Evolutionary conservation across 1,140 invertebrate species (phyloP), one percentile per base, ranked within the genome.

Genomic region (Aphaenogaster rudis): DNA sequence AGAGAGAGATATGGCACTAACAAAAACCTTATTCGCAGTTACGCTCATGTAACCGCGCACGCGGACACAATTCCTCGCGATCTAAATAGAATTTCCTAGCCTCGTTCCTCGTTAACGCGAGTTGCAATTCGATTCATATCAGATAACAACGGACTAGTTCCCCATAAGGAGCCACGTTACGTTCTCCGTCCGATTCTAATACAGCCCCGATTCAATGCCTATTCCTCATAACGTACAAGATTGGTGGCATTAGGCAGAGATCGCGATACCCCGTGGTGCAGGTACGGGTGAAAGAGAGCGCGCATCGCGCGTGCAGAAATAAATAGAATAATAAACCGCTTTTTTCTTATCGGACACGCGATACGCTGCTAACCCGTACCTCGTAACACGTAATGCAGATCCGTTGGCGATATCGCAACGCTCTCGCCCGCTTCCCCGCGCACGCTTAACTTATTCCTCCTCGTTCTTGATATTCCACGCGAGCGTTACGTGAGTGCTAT

Each of bases 291-390:
- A 21, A 69, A 28, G 42, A 48, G 54, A 39, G 59, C 39, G 86
- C 21, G 33, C 66, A 69, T 69, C 66, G 66, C 72, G 48, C 64
- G 67, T 15, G 54, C n/a, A 28, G 21, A 48, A 85, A 76, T 50
- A 48, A 67, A 77, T 52, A 76, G 81, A 90, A 90, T 91, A 90
- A 91, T 91, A 91, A 90, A 90, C 52, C 79, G 66, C 52, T 88
- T 79, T 90, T 90, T 82, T 82, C 48, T 21, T 88, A 72, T 88
- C 78, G 72, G 74, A 84, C 90, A 86, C 84, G 82, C 89, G 90
- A 91, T 91, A 90, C 87, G 57, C 85, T 67, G n/a, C 39, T n/a
- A n/a, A 50, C 48, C 48, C 66, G 79, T 80, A 80, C 45, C 78
- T 45, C 69, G 64, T 61, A 63, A 88, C 72, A 88, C 79, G 89